phyloP scores from a whole-genome alignment of 2,888 invertebrate species.

The Liopterus haemorrhoidalis region DNA sequence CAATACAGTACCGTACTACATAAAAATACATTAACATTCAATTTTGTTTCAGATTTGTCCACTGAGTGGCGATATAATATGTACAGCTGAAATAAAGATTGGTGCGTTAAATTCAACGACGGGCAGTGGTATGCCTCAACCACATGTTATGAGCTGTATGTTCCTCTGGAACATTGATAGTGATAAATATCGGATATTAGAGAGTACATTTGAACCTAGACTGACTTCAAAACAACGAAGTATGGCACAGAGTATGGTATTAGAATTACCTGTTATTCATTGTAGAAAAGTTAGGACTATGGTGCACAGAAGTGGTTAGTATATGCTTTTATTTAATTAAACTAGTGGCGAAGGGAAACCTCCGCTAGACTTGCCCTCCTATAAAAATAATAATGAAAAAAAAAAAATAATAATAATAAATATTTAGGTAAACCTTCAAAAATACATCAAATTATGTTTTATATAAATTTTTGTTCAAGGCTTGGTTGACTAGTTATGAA shows the following conservation, averaged over 20 bases:
- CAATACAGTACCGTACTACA: too few species aligned
- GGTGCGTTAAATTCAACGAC: conserved; percentile 39
- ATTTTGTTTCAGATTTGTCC: conserved; percentile 43
- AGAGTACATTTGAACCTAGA: conserved; percentile 38
- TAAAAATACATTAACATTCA: too few species aligned
- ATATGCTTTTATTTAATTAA: not conserved
- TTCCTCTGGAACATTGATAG: conserved; percentile 44
- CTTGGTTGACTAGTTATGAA: too few species aligned
- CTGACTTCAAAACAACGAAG: conserved; percentile 3
- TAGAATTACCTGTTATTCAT: conserved; percentile 10
- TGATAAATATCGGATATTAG: conserved; percentile 42
- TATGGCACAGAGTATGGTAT: not conserved
- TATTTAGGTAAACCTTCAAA: too few species aligned
- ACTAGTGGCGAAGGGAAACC: too few species aligned
- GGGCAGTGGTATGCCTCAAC: conserved; percentile 35
- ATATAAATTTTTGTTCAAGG: too few species aligned
- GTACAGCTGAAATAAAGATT: conserved; percentile 45
- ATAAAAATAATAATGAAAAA: too few species aligned
- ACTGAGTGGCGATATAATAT: conserved; percentile 44
- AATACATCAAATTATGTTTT: too few species aligned
- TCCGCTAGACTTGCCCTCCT: too few species aligned
- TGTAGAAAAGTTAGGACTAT: conserved; percentile 22
- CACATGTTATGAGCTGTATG: conserved; percentile 40
- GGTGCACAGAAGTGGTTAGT: conserved; percentile 19
- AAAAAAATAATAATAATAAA: too few species aligned